phyloP scores from a whole-genome alignment of 2,113 vertebrate species.

The Dicentrarchus labrax region DNA sequence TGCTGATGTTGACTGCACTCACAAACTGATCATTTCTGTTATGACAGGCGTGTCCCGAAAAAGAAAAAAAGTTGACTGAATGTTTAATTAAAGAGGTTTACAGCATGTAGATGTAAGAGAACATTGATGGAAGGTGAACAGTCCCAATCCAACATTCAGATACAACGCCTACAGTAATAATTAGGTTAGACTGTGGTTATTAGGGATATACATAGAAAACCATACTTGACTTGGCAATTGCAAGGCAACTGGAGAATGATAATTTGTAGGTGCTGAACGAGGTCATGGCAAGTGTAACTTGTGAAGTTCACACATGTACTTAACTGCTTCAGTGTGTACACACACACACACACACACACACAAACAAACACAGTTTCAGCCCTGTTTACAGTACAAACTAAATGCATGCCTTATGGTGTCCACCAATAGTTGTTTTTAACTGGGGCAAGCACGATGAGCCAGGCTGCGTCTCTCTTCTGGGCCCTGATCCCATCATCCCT shows the following conservation, averaged over 20 bases:
- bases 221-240: neutral
- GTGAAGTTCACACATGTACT: neutral
- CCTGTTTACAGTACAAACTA: neutral
- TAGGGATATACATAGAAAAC: constrained; percentile 2
- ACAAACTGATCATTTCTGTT: constrained; percentile 14
- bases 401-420: neutral
- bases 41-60: neutral
- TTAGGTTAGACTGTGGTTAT: neutral
- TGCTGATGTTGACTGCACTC: neutral
- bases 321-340: neutral
- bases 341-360: neutral
- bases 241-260: neutral
- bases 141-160: neutral
- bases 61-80: neutral
- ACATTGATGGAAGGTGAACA: neutral
- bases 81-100: neutral
- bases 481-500: constrained; percentile 14
- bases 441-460: neutral
- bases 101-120: neutral
- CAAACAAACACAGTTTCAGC: neutral
- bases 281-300: neutral
- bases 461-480: neutral
- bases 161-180: neutral
- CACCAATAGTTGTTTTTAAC: constrained; percentile 7
- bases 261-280: neutral